Evolutionary conservation across 1,140 invertebrate species (phyloP).

Genomic region (Anastrepha obliqua): DNA sequence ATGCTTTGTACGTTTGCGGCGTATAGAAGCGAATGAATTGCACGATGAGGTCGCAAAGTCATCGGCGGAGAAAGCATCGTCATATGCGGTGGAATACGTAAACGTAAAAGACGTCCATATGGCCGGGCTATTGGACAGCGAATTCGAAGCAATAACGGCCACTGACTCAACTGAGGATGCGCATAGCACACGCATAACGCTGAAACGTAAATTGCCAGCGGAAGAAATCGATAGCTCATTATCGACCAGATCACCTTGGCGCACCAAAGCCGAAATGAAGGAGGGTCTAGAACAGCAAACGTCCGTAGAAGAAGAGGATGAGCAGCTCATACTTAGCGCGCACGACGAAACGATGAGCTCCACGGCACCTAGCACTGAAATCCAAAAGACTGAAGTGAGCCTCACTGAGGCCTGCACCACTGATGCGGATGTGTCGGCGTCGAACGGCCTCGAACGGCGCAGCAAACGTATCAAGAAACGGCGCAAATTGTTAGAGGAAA

Average conservation of each 20-base stretch:
- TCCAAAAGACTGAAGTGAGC: conserved; percentile 17
- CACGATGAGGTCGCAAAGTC: background rate
- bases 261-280: conserved; percentile 50
- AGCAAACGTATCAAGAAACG: conserved; percentile 39
- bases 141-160: background rate
- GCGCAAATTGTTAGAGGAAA: background rate
- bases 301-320: background rate
- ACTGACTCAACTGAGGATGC: background rate
- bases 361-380: background rate
- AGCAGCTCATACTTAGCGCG: background rate
- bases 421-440: background rate
- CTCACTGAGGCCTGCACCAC: background rate
- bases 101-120: background rate
- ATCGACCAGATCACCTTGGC: conserved; percentile 17
- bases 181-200: background rate
- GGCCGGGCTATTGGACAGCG: background rate
- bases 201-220: conserved; percentile 25
- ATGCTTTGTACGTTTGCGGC: conserved; percentile 38
- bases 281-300: background rate
- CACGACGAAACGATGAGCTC: background rate
- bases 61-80: background rate
- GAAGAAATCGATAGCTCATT: background rate
- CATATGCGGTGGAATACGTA: background rate
- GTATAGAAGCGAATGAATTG: background rate
- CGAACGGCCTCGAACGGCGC: background rate